A percentile compares a stretch with the other conserved stretches of the same genome.
phyloP scores from a whole-genome alignment of 2,888 invertebrate species.

The Acrobasis repandana region DNA sequence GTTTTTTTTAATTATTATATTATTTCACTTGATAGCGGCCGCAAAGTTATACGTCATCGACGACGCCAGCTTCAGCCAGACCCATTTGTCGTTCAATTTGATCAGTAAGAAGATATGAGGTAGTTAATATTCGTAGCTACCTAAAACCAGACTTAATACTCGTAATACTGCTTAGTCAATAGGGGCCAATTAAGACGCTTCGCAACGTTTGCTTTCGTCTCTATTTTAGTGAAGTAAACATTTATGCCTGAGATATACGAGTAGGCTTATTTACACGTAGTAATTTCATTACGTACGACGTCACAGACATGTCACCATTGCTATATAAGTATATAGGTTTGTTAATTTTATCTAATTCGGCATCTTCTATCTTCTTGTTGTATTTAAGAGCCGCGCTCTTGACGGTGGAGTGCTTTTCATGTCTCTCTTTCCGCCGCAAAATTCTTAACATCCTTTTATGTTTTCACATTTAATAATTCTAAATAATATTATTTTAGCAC shows the following conservation, averaged over 20 bases:
- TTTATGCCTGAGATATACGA: not conserved
- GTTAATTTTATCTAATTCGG: not conserved
- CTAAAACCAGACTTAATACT: not conserved
- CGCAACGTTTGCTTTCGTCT: not conserved
- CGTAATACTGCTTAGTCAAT: slow-evolving; percentile 1
- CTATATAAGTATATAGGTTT: not conserved
- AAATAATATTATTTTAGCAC: too few relatives aligned
- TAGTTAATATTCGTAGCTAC: not conserved
- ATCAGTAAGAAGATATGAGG: not conserved
- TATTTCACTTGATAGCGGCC: too few relatives aligned
- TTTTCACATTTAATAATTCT: too few relatives aligned
- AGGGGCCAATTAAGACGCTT: slow-evolving; percentile 6
- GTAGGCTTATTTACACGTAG: not conserved
- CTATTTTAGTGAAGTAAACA: not conserved
- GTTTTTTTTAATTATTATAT: too few relatives aligned
- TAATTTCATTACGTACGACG: slow-evolving; percentile 3
- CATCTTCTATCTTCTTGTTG: too few relatives aligned
- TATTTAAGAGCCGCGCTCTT: too few relatives aligned
- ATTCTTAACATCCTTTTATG: too few relatives aligned
- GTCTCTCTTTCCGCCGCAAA: too few relatives aligned
- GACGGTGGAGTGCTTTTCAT: too few relatives aligned
- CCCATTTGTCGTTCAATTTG: not conserved
- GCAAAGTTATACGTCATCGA: too few relatives aligned
- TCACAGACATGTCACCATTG: not conserved
- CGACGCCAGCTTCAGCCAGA: not conserved